A percentile compares a stretch with the other conserved stretches of the same genome.
These are phyloP conservation scores for Drosophila siamana DNA, from an alignment of 2,888 invertebrate species.

Conservation along the genomic window DNA sequence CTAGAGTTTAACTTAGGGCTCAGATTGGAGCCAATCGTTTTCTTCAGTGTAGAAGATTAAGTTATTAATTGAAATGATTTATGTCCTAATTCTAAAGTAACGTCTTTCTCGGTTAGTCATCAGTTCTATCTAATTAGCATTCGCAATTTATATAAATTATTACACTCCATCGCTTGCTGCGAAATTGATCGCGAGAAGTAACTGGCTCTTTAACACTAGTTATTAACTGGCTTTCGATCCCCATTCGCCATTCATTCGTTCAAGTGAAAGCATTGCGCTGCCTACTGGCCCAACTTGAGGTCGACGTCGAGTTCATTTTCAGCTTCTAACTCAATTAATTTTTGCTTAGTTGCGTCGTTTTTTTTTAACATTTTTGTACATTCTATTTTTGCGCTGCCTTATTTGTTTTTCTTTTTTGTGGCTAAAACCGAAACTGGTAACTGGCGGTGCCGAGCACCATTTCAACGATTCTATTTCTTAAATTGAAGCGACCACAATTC, in stretches of 20 bases:
- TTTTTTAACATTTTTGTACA: constrained; percentile 8
- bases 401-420: constrained; percentile 19
- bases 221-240: constrained; percentile 23
- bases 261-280: constrained; percentile 44
- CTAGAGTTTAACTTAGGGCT: no score
- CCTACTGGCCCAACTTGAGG: constrained; percentile 22
- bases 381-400: constrained; percentile 28
- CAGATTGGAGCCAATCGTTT: no score
- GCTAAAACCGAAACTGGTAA: constrained; percentile 40
- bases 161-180: not conserved
- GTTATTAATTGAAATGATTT: no score
- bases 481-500: constrained; percentile 34
- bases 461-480: constrained; percentile 14
- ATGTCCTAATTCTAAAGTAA: no score
- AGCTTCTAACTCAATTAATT: constrained; percentile 24
- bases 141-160: not conserved
- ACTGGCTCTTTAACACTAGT: constrained; percentile 25
- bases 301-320: constrained; percentile 11
- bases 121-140: no score
- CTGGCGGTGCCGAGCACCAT: constrained; percentile 46
- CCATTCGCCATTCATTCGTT: constrained; percentile 2
- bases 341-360: constrained; percentile 4
- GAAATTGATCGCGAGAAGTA: not conserved
- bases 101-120: no score
- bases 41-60: no score